Percentiles rank a stretch among this genome's conserved stretches.
These are phyloP conservation scores for Strigops habroptila DNA, from an alignment of 2,113 vertebrate species.

Conservation along the genomic window DNA sequence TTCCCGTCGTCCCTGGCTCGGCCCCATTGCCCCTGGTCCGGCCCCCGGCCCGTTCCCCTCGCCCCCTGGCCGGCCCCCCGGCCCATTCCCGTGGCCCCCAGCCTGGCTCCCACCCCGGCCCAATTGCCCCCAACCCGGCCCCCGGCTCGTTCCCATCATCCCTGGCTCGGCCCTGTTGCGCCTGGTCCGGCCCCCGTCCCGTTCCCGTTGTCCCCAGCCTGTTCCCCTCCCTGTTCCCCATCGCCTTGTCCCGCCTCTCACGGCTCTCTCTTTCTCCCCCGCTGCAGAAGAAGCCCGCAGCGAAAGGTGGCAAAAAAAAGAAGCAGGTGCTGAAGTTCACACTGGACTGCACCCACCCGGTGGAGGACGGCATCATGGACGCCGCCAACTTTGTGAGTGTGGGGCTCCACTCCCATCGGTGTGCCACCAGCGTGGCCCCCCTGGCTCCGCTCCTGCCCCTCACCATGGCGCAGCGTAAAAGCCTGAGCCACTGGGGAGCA, in stretches of 20 bases:
- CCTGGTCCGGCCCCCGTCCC: not conserved
- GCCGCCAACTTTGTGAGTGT: slow-evolving; percentile 95
- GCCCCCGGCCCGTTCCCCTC: not conserved
- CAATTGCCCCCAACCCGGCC: not conserved
- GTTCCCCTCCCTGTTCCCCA: rapidly evolving
- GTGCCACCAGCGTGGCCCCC: rapidly evolving
- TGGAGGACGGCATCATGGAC: slow-evolving; percentile 99
- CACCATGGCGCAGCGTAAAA: rapidly evolving
- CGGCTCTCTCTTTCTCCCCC: not conserved
- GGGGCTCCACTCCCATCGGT: rapidly evolving
- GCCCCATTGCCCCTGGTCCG: not conserved
- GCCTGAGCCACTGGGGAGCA: rapidly evolving
- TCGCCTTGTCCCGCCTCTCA: not conserved
- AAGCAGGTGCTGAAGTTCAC: slow-evolving; percentile 96
- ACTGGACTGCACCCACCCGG: slow-evolving; percentile 95
- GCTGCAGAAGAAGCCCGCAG: slow-evolving; percentile 84
- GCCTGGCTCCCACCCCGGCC: no score
- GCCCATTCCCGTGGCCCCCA: no score
- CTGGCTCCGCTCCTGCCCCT: no score
- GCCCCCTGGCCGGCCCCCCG: no score
- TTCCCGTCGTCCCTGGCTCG: no score
- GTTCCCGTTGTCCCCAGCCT: not conserved
- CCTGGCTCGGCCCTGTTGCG: no score
- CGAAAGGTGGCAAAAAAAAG: slow-evolving; percentile 94
- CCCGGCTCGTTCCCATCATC: no score